Percentiles rank a stretch among this genome's conserved stretches.
These are phyloP conservation scores for Nineta flava DNA, from an alignment of 2,888 invertebrate species.

Conservation along the genomic window DNA sequence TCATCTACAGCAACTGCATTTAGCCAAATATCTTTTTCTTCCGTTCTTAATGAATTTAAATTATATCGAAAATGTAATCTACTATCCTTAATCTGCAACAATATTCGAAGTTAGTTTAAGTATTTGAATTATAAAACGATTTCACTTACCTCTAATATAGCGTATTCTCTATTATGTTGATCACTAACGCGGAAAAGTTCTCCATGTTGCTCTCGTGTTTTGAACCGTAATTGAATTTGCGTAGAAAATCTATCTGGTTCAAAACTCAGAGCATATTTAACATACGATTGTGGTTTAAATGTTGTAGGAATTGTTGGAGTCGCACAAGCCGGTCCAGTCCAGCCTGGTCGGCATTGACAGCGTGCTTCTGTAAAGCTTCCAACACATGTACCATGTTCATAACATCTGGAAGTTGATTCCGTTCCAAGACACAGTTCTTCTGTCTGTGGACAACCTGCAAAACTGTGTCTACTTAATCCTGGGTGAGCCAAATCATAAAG, in stretches of 20 bases:
- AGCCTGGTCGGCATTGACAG: slow-evolving; percentile 92
- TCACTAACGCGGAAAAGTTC: slow-evolving; percentile 88
- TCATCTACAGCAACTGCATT: slow-evolving; percentile 83
- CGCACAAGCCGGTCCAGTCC: slow-evolving; percentile 80
- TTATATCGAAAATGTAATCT: slow-evolving; percentile 84
- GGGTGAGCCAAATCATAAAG: slow-evolving; percentile 91
- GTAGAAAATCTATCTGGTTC: slow-evolving; percentile 86
- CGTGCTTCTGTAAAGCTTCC: slow-evolving; percentile 77
- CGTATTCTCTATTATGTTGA: slow-evolving; percentile 87
- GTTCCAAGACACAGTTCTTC: slow-evolving; percentile 84
- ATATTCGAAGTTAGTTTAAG: neutral
- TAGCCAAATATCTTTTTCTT: slow-evolving; percentile 80
- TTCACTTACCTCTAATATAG: slow-evolving; percentile 53
- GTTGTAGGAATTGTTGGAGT: slow-evolving; percentile 78
- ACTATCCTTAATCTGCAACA: slow-evolving; percentile 66
- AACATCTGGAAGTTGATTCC: slow-evolving; percentile 70
- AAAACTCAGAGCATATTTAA: slow-evolving; percentile 91
- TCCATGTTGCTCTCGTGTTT: slow-evolving; percentile 84
- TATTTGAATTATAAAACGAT: slow-evolving; percentile 9
- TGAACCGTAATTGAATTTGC: slow-evolving; percentile 82
- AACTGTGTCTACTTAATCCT: slow-evolving; percentile 70
- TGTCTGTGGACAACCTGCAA: slow-evolving; percentile 83
- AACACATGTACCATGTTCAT: slow-evolving; percentile 89
- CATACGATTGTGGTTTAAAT: slow-evolving; percentile 85
- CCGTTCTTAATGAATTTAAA: slow-evolving; percentile 77